Base-by-base conservation (phyloP, 2,113 vertebrate species). In the Varanus salvator region DNA sequence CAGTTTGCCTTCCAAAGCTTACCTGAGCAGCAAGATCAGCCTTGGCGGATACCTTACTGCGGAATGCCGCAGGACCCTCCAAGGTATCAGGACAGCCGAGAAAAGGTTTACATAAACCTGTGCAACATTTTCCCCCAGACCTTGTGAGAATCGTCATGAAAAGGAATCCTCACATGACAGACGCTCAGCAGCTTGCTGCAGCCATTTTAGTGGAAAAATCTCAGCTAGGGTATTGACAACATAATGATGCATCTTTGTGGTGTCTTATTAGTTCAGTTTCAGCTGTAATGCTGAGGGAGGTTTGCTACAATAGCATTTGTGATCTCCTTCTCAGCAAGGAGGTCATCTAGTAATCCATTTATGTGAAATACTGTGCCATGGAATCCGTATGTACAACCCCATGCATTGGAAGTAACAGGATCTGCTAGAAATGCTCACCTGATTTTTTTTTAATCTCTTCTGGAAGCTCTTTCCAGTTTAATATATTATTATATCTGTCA, bases 101-200 rank as follows among this genome's bases (percentile, higher is more conserved):
- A 99, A 93, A 99, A 99, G 92, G 97, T 98, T 85, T 99, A 98
- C 75, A 57, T 98, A 87, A 98, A 99, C 95, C 94, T 99, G 95
- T 99, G 99, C 93, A 99, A 99, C 98, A 99, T 99, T 97, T 99
- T 99, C 89, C 99, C 6, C 94, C 98, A 0, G 98, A 99, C 81
- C 98, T 99, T 4, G 99, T 99, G 95, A 97, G 98, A 89, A 96
- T 98, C 0, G 98, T 99, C 82, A 99, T 99, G 99, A 98, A 98
- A 80, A 97, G 98, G 91, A 98, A 98, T 95, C 99, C 99, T 85
- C 98, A 99, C 82, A n/a, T 99, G 93, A 98, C 97, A 0, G 99
- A 99, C 14, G 97, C 99, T 92, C 99, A 99, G 96, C 98, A 99
- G 95, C 98, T 99, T 0, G 99, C 99, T 0, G 99, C 99, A 0